A percentile compares a stretch with the other conserved stretches of the same genome.
Conservation (phyloP, 2,113 vertebrate species). For the Lichenostomus cassidix region DNA sequence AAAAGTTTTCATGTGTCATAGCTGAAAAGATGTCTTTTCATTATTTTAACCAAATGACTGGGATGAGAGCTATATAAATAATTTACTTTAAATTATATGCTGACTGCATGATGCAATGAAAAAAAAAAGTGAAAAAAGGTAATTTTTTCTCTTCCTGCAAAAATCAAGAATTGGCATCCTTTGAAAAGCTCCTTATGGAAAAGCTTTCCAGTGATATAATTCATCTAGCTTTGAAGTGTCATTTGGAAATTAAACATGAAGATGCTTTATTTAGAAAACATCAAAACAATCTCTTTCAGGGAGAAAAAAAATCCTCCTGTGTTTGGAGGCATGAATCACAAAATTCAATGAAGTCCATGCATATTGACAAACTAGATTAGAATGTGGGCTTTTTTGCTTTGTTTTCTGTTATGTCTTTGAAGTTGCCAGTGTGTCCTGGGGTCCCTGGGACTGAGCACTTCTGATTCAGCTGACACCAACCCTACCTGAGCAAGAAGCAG, state of each 20-base stretch:
- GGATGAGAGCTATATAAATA: background rate
- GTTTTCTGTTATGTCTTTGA: conserved; percentile 14
- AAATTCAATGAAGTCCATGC: background rate
- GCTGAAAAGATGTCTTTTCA: background rate
- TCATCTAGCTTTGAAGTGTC: conserved; percentile 46
- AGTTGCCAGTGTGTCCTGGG: background rate
- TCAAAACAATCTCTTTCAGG: conserved; percentile 22
- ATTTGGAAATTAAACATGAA: conserved; percentile 52
- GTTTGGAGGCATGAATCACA: conserved; percentile 4
- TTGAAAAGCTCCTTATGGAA: conserved; percentile 32
- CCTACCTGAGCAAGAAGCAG: background rate
- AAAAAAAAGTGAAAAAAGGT: background rate
- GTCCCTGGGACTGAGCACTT: background rate
- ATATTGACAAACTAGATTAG: conserved; percentile 6
- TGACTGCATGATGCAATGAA: background rate
- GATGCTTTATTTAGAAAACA: conserved; percentile 52
- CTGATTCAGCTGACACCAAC: background rate
- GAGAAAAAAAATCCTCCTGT: background rate
- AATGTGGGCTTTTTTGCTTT: background rate
- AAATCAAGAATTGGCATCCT: conserved; percentile 25
- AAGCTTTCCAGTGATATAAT: conserved; percentile 32
- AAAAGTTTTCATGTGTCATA: background rate
- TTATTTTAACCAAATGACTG: background rate
- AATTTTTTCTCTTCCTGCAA: background rate
- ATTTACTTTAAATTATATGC: background rate